Evolutionary conservation across 2,113 vertebrate genomes (phyloP), one percentile per base, ranked within the genome.

Genomic region (Semicossyphus pulcher): DNA sequence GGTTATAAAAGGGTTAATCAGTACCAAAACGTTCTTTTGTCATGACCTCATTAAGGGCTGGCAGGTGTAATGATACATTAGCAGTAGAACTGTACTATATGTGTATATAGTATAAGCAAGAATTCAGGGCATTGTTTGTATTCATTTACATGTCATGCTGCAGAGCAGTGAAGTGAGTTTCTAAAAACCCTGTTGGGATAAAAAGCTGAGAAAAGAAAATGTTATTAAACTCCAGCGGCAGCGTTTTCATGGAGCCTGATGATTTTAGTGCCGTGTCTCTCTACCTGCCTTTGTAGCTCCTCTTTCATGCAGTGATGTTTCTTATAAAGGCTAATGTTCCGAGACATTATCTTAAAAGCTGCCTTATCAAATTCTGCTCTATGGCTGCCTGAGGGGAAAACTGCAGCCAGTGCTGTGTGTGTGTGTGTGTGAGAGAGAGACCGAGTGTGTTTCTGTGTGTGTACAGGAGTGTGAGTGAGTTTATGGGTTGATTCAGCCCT

Each of bases 281-380:
- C 64, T 52, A 64, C 71, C 73, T 76, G 74, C 45, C 52, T 83
- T 72, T 48, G 28, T 67, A 56, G 49, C 71, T 72, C 41, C 53
- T 70, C 76, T 63, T 75, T 76, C 65, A 82, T 57, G 34, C 63
- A 72, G 25, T 31, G 34, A 75, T 72, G 81, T 73, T 78, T 62
- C 80, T 84, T 88, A 86, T 90, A 86, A 91, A 89, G 77, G 76
- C 77, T 89, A 91, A 89, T 86, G 83, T 86, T 90, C 77, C 80
- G 77, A 83, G 81, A 85, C 87, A 82, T 74, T 81, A 78, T 88
- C 82, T 83, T 82, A 83, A 89, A 87, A 86, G 70, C 76, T 82
- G 63, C 69, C 67, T 57, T 78, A 87, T 84, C 76, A 87, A 72
- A 81, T 88, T 80, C 26, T 63, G 58, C 62, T 80, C 56, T 52